Evolutionary conservation across 2,888 invertebrate species (phyloP), one percentile per base, ranked within the genome.

Genomic region (Nasonovia ribisnigri): DNA sequence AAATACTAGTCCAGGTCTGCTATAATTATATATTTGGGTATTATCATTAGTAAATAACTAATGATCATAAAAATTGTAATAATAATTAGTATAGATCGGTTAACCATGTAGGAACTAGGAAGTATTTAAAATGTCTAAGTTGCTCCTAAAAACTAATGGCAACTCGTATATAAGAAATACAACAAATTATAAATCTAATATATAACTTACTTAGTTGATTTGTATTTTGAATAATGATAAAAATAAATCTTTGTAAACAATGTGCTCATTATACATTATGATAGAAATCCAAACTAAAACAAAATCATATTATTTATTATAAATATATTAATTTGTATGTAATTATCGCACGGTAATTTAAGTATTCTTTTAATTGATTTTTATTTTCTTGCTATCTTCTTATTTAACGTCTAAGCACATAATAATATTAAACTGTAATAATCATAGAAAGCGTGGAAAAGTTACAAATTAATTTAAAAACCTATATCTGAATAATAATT

Each of bases 371-470:
- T 48, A 48, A 67, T 90, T 90, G 67, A 90, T 67, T 90, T 67
- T 46, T 36, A 24, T 90, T 90, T 46, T 48, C 29, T 46, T 48
- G 20, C n/a, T 48, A 26, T 84, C n/a, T 51, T 51, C 10, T 46
- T 46, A 46, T 46, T 46, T 67, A 67, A n/a, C 1, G 2, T 36
- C 0, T 20, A 77, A 77, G n/a, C 20, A 20, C n/a, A 46, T 42
- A 51, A 51, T 51, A 46, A 54, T 36, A 20, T 13, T 11, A 36
- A 16, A 20, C 20, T 36, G 8, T 42, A 20, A 54, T 26, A 88
- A 4, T 88, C 24, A 88, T 88, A 88, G 88, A 88, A 54, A 88
- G 42, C 36, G 42, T 88, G 88, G 88, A 88, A 54, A 54, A 54
- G 29, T 88, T 54, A n/a, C 11, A 42, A 88, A 36, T 88, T 51